These are phyloP conservation scores for Danio choprae DNA, from an alignment of 2,797 vertebrate species.

Conservation along the genomic window DNA sequence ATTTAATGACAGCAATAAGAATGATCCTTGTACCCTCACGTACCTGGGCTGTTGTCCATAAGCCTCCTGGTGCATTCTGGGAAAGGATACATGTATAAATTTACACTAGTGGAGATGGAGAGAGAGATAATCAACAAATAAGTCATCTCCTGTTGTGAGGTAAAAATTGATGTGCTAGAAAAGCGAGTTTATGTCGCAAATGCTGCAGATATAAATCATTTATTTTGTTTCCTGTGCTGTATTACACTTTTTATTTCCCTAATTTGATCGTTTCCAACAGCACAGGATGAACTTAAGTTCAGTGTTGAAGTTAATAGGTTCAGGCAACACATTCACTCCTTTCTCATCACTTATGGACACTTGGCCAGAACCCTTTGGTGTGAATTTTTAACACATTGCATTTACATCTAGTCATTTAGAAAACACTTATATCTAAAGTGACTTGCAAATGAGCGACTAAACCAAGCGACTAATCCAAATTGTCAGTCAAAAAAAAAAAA, in stretches of 20 bases:
- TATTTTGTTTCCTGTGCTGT: not conserved
- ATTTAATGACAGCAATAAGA: constrained; percentile 51
- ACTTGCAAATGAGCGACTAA: too few species aligned
- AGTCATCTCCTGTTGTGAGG: constrained; percentile 17
- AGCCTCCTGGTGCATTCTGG: constrained; percentile 42
- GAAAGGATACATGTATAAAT: constrained; percentile 43
- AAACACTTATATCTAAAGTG: too few species aligned
- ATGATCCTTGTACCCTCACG: constrained; percentile 36
- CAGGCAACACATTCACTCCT: not conserved
- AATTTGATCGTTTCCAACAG: constrained; percentile 1
- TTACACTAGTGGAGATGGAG: constrained; percentile 13
- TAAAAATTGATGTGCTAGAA: constrained; percentile 12
- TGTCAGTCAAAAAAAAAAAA: too few species aligned
- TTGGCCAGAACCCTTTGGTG: too few species aligned
- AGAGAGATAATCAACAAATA: constrained; percentile 34
- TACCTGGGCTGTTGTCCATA: constrained; percentile 39
- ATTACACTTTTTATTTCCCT: constrained; percentile 7
- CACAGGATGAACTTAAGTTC: not conserved
- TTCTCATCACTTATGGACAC: too few species aligned
- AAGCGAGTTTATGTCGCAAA: not conserved
- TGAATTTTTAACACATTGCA: too few species aligned
- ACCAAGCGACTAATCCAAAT: too few species aligned
- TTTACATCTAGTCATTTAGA: too few species aligned
- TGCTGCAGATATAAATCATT: constrained; percentile 19
- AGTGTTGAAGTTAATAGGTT: not conserved